These are phyloP conservation scores for Drosophila biarmipes DNA, from an alignment of 1,140 invertebrate species.

Conservation along the genomic window DNA sequence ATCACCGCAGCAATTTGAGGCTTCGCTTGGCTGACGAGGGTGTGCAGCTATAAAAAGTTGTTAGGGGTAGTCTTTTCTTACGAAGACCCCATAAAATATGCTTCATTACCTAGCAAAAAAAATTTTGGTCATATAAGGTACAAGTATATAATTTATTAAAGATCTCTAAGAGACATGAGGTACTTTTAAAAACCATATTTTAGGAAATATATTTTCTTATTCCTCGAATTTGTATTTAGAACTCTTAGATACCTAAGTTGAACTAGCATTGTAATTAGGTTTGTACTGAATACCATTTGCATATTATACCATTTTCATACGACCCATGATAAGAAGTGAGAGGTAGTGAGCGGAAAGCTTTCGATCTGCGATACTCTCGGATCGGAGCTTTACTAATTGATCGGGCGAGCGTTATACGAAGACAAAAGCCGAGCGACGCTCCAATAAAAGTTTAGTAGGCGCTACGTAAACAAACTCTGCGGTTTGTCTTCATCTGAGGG, in stretches of 20 bases:
- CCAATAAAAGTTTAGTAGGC: conserved; percentile 41
- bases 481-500: conserved; percentile 18
- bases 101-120: not conserved
- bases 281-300: conserved; percentile 2
- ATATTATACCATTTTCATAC: conserved; percentile 1
- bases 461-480: conserved; percentile 49
- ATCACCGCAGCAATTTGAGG: not conserved
- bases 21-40: conserved; percentile 16
- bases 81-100: not conserved
- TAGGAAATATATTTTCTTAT: too few species aligned
- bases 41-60: not conserved
- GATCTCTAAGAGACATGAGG: too few species aligned
- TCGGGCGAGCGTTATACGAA: conserved; percentile 22
- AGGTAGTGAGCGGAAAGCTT: conserved; percentile 21
- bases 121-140: too few species aligned
- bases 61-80: conserved; percentile 9
- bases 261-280: not conserved
- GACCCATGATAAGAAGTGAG: conserved; percentile 21
- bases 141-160: too few species aligned
- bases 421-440: conserved; percentile 44
- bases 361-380: conserved; percentile 20
- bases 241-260: not conserved
- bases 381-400: conserved; percentile 56
- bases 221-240: too few species aligned
- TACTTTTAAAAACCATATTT: too few species aligned